A percentile compares a stretch with the other conserved stretches of the same genome.
These are phyloP conservation scores for Pilophorus perplexus DNA, from an alignment of 2,888 invertebrate genomes.

Conservation along the genomic window DNA sequence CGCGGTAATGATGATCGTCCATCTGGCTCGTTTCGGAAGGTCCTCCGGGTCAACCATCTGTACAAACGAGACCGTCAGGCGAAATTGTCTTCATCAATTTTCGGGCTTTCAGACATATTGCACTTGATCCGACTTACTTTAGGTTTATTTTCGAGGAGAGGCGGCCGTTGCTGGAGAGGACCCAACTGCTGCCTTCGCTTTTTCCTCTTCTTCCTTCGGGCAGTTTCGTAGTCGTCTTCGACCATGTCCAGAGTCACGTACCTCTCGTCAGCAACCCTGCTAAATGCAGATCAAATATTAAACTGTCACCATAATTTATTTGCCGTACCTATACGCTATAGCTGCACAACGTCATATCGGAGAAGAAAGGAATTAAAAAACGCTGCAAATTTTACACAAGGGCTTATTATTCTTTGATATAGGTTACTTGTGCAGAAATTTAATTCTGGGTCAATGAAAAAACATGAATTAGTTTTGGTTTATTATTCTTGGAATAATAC, in stretches of 20 bases:
- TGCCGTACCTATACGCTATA: too few relatives aligned
- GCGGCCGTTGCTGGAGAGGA: constrained; percentile 41
- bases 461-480: too few relatives aligned
- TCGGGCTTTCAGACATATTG: neutral
- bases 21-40: constrained; percentile 76
- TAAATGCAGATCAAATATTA: too few relatives aligned
- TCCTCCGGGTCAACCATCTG: constrained; percentile 67
- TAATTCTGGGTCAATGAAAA: too few relatives aligned
- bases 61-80: neutral
- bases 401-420: too few relatives aligned
- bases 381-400: too few relatives aligned
- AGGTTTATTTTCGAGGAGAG: constrained; percentile 30
- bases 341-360: too few relatives aligned
- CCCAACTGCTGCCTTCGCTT: constrained; percentile 42
- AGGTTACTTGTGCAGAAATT: too few relatives aligned
- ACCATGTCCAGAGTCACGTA: constrained; percentile 48
- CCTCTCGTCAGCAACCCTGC: constrained; percentile 43
- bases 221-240: constrained; percentile 41
- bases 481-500: too few relatives aligned
- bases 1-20: constrained; percentile 89
- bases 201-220: constrained; percentile 51
- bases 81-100: neutral
- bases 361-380: neutral
- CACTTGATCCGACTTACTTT: constrained; percentile 1
- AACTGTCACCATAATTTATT: neutral